phyloP scores from a whole-genome alignment of 2,797 vertebrate species.

The Odontamblyopus rebecca region DNA sequence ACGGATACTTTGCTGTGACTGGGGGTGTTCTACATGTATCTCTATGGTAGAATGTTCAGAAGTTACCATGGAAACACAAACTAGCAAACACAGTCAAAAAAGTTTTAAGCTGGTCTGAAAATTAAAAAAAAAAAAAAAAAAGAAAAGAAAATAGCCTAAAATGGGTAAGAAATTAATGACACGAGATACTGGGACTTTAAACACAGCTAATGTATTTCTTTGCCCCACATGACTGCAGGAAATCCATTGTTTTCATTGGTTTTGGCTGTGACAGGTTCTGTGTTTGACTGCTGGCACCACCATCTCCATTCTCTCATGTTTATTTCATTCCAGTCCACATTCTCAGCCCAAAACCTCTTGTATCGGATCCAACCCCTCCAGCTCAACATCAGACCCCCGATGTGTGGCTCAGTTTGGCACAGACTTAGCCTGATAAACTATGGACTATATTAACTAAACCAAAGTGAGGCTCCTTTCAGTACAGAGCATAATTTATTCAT shows the following conservation, averaged over 20 bases:
- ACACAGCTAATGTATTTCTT: constrained; percentile 1
- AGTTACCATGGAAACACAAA: too few species aligned
- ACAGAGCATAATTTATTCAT: background rate
- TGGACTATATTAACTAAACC: constrained; percentile 5
- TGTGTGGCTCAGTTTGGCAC: constrained; percentile 37
- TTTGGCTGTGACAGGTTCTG: constrained; percentile 25
- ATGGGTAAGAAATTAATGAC: too few species aligned
- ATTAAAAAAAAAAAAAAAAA: too few species aligned
- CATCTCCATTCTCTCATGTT: constrained; percentile 44
- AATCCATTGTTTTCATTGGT: constrained; percentile 30
- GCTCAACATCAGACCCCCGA: constrained; percentile 46
- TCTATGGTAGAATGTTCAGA: too few species aligned
- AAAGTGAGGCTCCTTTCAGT: background rate
- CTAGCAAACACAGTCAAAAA: too few species aligned
- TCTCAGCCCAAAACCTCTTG: constrained; percentile 43
- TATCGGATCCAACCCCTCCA: constrained; percentile 42
- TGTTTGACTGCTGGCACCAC: constrained; percentile 43
- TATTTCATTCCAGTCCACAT: constrained; percentile 57
- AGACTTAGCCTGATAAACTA: constrained; percentile 31
- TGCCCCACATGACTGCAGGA: constrained; percentile 18
- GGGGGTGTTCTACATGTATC: too few species aligned
- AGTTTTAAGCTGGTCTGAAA: too few species aligned
- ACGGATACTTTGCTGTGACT: too few species aligned
- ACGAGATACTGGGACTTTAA: background rate
- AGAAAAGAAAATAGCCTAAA: background rate